Percentiles rank a stretch among this genome's conserved stretches.
Conservation (phyloP, 2,113 vertebrate genomes). For the Amphiprion percula region DNA sequence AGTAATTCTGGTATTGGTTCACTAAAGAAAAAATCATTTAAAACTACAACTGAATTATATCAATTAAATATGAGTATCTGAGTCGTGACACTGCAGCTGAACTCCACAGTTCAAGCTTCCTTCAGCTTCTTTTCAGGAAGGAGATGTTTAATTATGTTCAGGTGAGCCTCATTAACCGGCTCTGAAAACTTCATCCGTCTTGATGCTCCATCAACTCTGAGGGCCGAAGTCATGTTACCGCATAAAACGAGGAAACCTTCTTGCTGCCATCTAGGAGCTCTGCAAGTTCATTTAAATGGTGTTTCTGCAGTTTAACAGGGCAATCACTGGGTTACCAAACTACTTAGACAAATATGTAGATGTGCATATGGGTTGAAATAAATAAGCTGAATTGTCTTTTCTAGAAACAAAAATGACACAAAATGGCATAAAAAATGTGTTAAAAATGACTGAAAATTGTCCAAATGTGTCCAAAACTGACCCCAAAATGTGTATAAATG, state of each 20-base stretch:
- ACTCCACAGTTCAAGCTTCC: background rate
- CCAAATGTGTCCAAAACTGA: no score
- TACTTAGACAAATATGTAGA: no score
- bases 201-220: slow-evolving; percentile 10
- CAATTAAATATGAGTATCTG: background rate
- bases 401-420: no score
- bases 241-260: slow-evolving; percentile 5
- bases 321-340: slow-evolving; percentile 16
- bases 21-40: background rate
- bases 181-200: background rate
- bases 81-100: background rate
- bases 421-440: no score
- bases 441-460: no score
- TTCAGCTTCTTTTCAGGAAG: background rate
- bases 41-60: background rate
- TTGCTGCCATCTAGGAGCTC: slow-evolving; percentile 1
- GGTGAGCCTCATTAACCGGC: slow-evolving; percentile 41
- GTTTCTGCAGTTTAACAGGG: background rate
- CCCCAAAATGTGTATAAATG: no score
- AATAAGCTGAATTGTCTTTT: no score
- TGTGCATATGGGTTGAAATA: no score
- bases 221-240: background rate
- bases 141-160: slow-evolving; percentile 4
- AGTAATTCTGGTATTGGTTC: no score
- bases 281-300: slow-evolving; percentile 1